Percentiles rank a stretch among this genome's conserved stretches.
Evolutionary conservation across 2,797 vertebrate species (phyloP).

Genomic region (Sphaeramia orbicularis): DNA sequence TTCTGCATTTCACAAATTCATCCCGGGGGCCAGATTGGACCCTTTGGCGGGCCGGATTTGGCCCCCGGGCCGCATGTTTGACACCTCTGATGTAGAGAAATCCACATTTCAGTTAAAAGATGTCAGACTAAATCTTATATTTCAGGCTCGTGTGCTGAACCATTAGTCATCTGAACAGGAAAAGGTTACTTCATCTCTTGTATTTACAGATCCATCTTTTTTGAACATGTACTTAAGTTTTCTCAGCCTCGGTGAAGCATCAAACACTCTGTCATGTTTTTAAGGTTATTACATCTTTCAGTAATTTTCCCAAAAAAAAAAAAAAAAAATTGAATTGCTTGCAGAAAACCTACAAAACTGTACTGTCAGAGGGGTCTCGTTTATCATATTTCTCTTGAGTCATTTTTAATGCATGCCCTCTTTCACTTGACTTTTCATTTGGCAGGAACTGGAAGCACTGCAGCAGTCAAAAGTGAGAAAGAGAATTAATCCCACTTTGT

Average conservation of each 20-base stretch:
- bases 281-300: conserved; percentile 9
- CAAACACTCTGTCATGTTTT: conserved; percentile 5
- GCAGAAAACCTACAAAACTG: too few relatives aligned
- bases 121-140: too few relatives aligned
- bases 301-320: not conserved
- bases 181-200: not conserved
- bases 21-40: too few relatives aligned
- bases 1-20: too few relatives aligned
- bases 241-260: conserved; percentile 20
- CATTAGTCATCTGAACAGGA: too few relatives aligned
- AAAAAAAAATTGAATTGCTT: too few relatives aligned
- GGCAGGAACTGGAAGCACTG: conserved; percentile 70
- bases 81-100: too few relatives aligned
- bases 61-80: too few relatives aligned
- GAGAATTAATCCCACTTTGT: conserved; percentile 45
- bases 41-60: too few relatives aligned
- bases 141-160: too few relatives aligned
- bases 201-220: conserved; percentile 1
- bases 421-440: conserved; percentile 67
- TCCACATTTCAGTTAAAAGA: too few relatives aligned
- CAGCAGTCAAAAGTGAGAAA: conserved; percentile 78
- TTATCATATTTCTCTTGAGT: conserved; percentile 25
- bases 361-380: conserved; percentile 1
- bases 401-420: conserved; percentile 65
- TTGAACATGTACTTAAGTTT: not conserved